Conservation (phyloP, 2,888 invertebrate species). For the Apamea anceps region DNA sequence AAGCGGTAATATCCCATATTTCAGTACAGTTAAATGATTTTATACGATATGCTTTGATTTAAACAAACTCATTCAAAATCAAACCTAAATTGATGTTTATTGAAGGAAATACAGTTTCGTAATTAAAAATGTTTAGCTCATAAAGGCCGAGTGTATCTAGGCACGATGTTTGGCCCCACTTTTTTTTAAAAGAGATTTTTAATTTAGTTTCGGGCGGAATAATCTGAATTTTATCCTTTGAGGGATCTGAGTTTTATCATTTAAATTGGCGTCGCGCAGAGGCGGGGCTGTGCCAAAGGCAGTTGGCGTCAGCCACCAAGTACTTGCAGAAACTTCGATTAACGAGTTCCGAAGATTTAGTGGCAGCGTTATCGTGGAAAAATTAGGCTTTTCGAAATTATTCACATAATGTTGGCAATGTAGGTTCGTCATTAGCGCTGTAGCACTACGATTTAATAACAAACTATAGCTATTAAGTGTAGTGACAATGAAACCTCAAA, state of each 20-base stretch:
- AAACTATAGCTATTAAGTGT: slow-evolving; percentile 5
- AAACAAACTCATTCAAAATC: slow-evolving; percentile 18
- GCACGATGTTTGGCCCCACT: slow-evolving; percentile 44
- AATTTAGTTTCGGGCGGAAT: slow-evolving; percentile 80
- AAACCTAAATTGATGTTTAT: slow-evolving; percentile 28
- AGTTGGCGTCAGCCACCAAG: slow-evolving; percentile 85
- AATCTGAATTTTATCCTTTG: slow-evolving; percentile 86
- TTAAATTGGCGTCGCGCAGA: slow-evolving; percentile 85
- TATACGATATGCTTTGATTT: not conserved
- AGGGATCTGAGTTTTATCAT: slow-evolving; percentile 87
- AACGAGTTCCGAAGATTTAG: slow-evolving; percentile 89
- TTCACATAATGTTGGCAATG: slow-evolving; percentile 51
- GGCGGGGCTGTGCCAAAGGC: slow-evolving; percentile 84
- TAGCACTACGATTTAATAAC: not conserved
- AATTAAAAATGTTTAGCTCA: slow-evolving; percentile 59
- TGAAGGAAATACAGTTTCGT: slow-evolving; percentile 29
- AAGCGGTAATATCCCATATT: not conserved
- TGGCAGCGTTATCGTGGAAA: slow-evolving; percentile 84
- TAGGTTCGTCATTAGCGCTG: not conserved
- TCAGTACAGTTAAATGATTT: slow-evolving; percentile 5
- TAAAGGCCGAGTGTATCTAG: slow-evolving; percentile 49
- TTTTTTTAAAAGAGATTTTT: slow-evolving; percentile 71
- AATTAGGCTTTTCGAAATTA: slow-evolving; percentile 81
- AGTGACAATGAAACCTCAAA: slow-evolving; percentile 28
- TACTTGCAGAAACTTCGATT: slow-evolving; percentile 88